phyloP scores from a whole-genome alignment of 2,113 vertebrate species.

The Isurus oxyrinchus region DNA sequence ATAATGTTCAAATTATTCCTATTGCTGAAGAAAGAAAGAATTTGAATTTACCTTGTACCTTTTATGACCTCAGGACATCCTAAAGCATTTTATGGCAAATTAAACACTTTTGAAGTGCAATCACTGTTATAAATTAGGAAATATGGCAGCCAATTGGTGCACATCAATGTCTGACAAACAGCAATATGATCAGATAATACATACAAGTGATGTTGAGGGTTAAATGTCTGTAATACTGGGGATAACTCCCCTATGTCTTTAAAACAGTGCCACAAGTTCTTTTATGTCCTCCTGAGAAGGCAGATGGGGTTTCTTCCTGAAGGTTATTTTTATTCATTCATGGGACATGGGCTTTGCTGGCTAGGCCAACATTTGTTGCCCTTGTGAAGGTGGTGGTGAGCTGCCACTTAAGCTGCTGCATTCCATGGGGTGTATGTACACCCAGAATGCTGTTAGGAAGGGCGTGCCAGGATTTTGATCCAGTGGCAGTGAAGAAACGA shows the following conservation, averaged over 20 bases:
- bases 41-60: neutral
- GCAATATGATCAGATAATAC: neutral
- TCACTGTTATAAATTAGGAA: neutral
- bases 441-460: too few species aligned
- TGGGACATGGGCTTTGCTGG: too few species aligned
- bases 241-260: neutral
- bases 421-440: too few species aligned
- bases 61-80: neutral
- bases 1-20: neutral
- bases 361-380: too few species aligned
- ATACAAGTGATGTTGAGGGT: neutral
- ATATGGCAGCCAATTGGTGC: neutral
- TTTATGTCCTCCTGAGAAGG: neutral
- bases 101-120: too few species aligned
- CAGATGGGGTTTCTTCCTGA: neutral
- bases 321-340: too few species aligned
- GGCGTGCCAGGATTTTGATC: too few species aligned
- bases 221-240: neutral
- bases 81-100: neutral
- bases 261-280: neutral
- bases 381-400: too few species aligned
- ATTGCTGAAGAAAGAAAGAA: neutral
- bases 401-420: too few species aligned
- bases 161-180: neutral
- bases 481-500: too few species aligned